A percentile compares a stretch with the other conserved stretches of the same genome.
These are phyloP conservation scores for Jordanella pulchra DNA, from an alignment of 2,797 vertebrate genomes.

Conservation along the genomic window DNA sequence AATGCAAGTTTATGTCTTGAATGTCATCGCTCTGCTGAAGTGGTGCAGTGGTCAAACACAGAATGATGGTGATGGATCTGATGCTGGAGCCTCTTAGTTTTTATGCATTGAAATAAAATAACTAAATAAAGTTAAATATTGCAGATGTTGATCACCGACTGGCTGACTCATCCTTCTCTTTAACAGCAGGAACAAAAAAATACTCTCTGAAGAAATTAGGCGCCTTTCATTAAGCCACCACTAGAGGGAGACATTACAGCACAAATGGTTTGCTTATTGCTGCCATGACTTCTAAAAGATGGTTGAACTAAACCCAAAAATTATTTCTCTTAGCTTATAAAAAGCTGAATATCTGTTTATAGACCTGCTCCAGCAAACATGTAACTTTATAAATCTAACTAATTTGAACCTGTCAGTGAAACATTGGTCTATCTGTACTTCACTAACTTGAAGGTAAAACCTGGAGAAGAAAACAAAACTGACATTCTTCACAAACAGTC, in stretches of 20 bases:
- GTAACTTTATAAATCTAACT: background rate
- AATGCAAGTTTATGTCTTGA: too few species aligned
- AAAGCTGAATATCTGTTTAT: background rate
- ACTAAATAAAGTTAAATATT: background rate
- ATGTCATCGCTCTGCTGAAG: too few species aligned
- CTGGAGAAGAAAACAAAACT: background rate
- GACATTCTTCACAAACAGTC: background rate
- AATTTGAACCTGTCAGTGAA: background rate
- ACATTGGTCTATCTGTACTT: background rate
- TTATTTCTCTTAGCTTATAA: background rate
- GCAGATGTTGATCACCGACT: background rate
- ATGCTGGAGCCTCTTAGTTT: background rate
- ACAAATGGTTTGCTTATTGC: constrained; percentile 2
- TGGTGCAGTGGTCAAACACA: background rate
- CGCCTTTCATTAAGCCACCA: constrained; percentile 39
- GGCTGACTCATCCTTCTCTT: background rate
- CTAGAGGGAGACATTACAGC: constrained; percentile 69
- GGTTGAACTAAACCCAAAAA: background rate
- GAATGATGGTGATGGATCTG: too few species aligned
- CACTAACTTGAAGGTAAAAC: background rate
- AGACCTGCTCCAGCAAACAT: background rate
- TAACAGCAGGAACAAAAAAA: background rate
- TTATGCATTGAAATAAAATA: background rate
- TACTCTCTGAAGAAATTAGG: background rate
- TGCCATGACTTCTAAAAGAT: too few species aligned